A percentile compares a stretch with the other conserved stretches of the same genome.
Conservation (phyloP, 2,888 invertebrate species). For the Ectemnius continuus region DNA sequence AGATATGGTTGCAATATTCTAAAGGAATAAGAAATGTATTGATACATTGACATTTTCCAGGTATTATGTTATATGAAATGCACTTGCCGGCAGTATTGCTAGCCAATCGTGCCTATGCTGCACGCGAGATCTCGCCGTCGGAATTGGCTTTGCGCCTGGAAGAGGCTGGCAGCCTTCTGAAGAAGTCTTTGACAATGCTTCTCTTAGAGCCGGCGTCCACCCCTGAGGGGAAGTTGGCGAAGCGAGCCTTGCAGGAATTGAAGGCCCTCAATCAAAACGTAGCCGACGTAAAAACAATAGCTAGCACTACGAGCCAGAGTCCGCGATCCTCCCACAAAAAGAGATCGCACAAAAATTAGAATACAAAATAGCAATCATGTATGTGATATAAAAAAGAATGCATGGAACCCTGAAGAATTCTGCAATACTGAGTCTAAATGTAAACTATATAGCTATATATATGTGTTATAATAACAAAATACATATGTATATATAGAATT, state of each 20-base stretch:
- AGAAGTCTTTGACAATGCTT: conserved; percentile 83
- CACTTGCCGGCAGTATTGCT: conserved; percentile 84
- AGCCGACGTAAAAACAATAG: conserved; percentile 59
- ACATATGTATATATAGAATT: too few relatives aligned
- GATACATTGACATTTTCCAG: conserved; percentile 75
- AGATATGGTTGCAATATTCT: too few relatives aligned
- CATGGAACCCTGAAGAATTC: too few relatives aligned
- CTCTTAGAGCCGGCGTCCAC: conserved; percentile 85
- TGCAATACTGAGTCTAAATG: too few relatives aligned
- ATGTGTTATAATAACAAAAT: too few relatives aligned
- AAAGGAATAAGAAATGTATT: not conserved
- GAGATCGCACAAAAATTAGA: conserved; percentile 30
- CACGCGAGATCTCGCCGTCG: conserved; percentile 81
- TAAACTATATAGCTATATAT: too few relatives aligned
- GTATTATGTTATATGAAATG: conserved; percentile 87
- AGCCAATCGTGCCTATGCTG: conserved; percentile 82
- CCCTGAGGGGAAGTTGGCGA: conserved; percentile 86
- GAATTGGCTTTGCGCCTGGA: conserved; percentile 81
- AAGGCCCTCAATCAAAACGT: conserved; percentile 81
- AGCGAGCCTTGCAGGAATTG: conserved; percentile 84
- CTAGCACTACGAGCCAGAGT: not conserved
- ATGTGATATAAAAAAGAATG: too few relatives aligned
- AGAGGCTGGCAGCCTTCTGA: conserved; percentile 81
- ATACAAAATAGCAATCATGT: too few relatives aligned
- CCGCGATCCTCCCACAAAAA: conserved; percentile 25